Percentiles rank a stretch among this genome's conserved stretches.
Evolutionary conservation across 2,113 vertebrate genomes (phyloP).

Genomic region (Sander lucioperca): DNA sequence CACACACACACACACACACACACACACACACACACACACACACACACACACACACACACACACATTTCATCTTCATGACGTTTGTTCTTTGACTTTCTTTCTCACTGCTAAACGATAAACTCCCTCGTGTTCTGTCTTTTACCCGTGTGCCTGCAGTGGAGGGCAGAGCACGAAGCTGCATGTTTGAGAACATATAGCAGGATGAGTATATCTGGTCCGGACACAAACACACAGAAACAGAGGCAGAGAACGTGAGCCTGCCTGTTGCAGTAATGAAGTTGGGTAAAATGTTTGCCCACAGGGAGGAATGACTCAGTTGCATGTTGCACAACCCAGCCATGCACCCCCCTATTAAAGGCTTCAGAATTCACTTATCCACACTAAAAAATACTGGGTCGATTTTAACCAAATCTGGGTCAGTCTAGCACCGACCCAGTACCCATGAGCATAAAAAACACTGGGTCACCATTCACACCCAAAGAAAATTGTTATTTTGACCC

Average conservation of each 20-base stretch:
- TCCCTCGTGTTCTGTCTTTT: slow-evolving; percentile 14
- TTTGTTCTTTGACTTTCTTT: slow-evolving; percentile 4
- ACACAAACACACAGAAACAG: slow-evolving; percentile 10
- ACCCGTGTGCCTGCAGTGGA: not conserved
- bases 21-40: slow-evolving; percentile 20
- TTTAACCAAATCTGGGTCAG: too few relatives aligned
- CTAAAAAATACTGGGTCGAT: too few relatives aligned
- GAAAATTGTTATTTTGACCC: too few relatives aligned
- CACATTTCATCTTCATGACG: not conserved
- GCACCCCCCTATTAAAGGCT: not conserved
- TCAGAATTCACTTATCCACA: not conserved
- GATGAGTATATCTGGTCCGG: slow-evolving; percentile 7
- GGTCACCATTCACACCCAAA: too few relatives aligned
- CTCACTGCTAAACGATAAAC: not conserved
- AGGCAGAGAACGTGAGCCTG: slow-evolving; percentile 61
- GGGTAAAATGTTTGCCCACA: slow-evolving; percentile 64
- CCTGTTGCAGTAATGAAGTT: slow-evolving; percentile 56
- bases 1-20: not conserved
- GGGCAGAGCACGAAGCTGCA: slow-evolving; percentile 40
- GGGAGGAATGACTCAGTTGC: slow-evolving; percentile 59
- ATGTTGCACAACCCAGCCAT: slow-evolving; percentile 57
- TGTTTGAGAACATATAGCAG: slow-evolving; percentile 8
- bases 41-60: slow-evolving; percentile 18
- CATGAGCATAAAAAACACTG: too few relatives aligned
- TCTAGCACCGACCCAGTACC: too few relatives aligned